These are phyloP conservation scores for Merops nubicus DNA, from an alignment of 2,113 vertebrate species.

Conservation along the genomic window DNA sequence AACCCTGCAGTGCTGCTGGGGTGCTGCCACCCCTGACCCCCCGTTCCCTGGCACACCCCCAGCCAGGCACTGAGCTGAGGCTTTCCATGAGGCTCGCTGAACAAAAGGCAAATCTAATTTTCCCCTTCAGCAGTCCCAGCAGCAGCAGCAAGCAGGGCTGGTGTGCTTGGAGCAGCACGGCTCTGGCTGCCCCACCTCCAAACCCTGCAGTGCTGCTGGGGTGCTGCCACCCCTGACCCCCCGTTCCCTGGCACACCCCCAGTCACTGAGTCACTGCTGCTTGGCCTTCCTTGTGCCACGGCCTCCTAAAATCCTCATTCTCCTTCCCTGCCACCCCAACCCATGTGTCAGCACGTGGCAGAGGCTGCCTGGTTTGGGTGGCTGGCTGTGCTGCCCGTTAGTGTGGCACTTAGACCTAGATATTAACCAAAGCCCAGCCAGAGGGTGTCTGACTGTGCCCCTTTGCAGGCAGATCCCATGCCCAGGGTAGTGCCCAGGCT, in stretches of 20 bases:
- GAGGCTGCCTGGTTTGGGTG: background rate
- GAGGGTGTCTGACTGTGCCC: too few relatives aligned
- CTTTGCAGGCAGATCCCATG: background rate
- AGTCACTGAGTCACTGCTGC: background rate
- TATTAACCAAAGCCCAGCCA: fast-evolving
- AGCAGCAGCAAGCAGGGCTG: background rate
- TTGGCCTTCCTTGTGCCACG: background rate
- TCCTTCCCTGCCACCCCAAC: background rate
- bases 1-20: fast-evolving
- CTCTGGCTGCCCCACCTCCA: background rate
- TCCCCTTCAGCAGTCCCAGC: conserved; percentile 15
- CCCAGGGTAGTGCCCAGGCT: background rate
- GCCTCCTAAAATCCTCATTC: background rate
- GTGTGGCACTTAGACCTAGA: background rate
- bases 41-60: too few relatives aligned
- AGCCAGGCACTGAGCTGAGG: background rate
- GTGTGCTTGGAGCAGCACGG: background rate
- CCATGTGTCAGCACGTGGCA: background rate
- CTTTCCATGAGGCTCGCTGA: background rate
- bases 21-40: background rate
- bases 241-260: too few relatives aligned
- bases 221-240: background rate
- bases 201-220: fast-evolving
- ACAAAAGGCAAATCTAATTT: conserved; percentile 48
- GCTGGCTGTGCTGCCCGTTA: fast-evolving